These are phyloP conservation scores for Alces alces DNA, from an alignment of 2,113 vertebrate genomes.

Conservation along the genomic window DNA sequence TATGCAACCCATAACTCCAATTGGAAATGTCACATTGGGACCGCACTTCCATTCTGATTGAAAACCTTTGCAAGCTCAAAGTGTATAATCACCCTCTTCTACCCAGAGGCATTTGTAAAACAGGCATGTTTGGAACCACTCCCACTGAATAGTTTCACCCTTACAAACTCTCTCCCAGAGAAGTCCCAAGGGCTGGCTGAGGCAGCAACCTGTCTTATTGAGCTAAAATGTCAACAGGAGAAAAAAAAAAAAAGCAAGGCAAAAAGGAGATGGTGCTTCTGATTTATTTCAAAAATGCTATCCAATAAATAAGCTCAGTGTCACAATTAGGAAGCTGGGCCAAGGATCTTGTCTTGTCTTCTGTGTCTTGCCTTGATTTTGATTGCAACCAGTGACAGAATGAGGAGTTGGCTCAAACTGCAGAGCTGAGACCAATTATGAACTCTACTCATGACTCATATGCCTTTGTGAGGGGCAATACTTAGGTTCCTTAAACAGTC, in stretches of 20 bases:
- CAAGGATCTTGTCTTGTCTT: not conserved
- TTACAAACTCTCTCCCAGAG: slow-evolving; percentile 60
- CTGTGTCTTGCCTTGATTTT: not conserved
- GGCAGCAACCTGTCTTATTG: slow-evolving; percentile 48
- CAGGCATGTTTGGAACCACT: not conserved
- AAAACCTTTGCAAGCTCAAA: slow-evolving; percentile 36
- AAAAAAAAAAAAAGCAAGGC: slow-evolving; percentile 58
- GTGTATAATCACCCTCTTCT: slow-evolving; percentile 41
- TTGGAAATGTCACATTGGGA: slow-evolving; percentile 44
- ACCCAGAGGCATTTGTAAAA: slow-evolving; percentile 61
- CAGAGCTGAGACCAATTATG: not conserved
- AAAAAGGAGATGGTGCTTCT: slow-evolving; percentile 2
- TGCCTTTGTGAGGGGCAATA: not conserved
- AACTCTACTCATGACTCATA: not conserved
- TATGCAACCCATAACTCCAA: slow-evolving; percentile 36
- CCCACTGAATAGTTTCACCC: slow-evolving; percentile 35
- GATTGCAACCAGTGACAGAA: not conserved
- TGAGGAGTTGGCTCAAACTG: not conserved
- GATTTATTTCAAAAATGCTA: slow-evolving; percentile 62
- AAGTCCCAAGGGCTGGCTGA: slow-evolving; percentile 60
- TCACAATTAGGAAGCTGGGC: slow-evolving; percentile 60
- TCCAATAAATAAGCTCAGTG: slow-evolving; percentile 71
- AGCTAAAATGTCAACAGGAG: slow-evolving; percentile 72
- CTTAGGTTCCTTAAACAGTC: not conserved
- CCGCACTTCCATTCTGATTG: not conserved